Conservation (phyloP, 1,140 invertebrate genomes). For the Pseudomyrmex cubaensis region DNA sequence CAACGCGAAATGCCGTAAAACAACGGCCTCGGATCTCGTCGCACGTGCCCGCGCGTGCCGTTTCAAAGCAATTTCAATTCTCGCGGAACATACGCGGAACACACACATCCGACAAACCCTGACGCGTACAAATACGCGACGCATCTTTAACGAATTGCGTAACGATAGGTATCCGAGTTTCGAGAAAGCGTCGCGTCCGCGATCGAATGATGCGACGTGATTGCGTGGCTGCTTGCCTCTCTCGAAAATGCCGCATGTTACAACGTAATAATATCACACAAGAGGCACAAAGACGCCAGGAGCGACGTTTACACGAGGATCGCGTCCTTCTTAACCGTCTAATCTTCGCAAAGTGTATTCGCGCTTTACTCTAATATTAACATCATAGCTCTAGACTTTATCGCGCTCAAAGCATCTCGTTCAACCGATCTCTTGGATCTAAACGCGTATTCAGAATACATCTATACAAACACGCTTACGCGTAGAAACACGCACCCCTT, state of each 20-base stretch:
- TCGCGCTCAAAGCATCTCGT: conserved; percentile 6
- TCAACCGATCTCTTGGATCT: conserved; percentile 18
- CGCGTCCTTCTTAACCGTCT: conserved; percentile 66
- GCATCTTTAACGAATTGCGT: conserved; percentile 20
- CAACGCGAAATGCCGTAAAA: conserved; percentile 18
- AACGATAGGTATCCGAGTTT: conserved; percentile 12
- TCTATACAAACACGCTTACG: background rate
- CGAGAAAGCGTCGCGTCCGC: background rate
- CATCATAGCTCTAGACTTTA: conserved; percentile 37
- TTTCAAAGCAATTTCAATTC: conserved; percentile 44
- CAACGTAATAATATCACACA: background rate
- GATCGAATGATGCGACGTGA: background rate
- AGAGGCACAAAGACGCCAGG: background rate
- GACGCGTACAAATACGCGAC: background rate
- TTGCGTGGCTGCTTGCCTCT: no score
- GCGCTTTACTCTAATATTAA: conserved; percentile 67
- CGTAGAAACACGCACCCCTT: background rate
- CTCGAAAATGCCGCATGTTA: background rate
- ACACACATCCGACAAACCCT: background rate
- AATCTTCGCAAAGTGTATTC: conserved; percentile 75
- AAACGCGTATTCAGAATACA: background rate
- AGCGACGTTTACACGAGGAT: conserved; percentile 19
- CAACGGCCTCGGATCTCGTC: conserved; percentile 27
- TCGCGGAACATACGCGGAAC: background rate
- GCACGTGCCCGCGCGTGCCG: background rate